These are phyloP conservation scores for Marmota monax DNA, from an alignment of 2,113 vertebrate species.

Conservation along the genomic window DNA sequence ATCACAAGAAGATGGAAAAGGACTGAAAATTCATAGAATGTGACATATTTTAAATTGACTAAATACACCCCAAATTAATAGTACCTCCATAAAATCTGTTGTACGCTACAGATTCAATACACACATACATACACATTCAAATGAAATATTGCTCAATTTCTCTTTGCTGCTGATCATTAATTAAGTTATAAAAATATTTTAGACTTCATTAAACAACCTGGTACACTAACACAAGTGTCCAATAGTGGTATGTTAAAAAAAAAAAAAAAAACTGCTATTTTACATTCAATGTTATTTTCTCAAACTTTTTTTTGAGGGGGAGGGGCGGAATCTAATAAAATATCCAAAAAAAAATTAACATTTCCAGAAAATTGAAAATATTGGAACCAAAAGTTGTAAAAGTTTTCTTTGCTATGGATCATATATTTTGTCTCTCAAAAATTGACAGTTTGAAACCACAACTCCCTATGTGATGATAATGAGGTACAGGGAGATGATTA, in stretches of 20 bases:
- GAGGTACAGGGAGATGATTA: accelerated
- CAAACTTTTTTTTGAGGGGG: not conserved
- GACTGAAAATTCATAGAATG: not conserved
- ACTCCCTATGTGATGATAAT: too few relatives aligned
- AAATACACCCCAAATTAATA: not conserved
- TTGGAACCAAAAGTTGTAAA: not conserved
- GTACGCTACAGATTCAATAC: not conserved
- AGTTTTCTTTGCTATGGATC: not conserved
- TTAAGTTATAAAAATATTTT: not conserved
- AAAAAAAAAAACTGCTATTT: not conserved
- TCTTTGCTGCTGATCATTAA: not conserved
- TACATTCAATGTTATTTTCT: not conserved
- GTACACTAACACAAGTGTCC: not conserved
- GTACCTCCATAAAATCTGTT: not conserved
- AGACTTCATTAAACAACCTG: not conserved
- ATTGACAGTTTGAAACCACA: not conserved
- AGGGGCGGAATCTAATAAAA: not conserved
- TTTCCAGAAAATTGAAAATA: not conserved
- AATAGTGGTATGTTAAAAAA: not conserved
- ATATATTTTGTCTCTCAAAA: not conserved
- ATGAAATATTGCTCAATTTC: not conserved
- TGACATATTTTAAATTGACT: not conserved
- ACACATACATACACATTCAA: not conserved
- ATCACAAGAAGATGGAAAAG: not conserved
- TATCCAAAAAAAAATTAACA: not conserved